Percentiles rank a stretch among this genome's conserved stretches.
phyloP scores from a whole-genome alignment of 2,797 vertebrate species.

The Lacerta agilis region DNA sequence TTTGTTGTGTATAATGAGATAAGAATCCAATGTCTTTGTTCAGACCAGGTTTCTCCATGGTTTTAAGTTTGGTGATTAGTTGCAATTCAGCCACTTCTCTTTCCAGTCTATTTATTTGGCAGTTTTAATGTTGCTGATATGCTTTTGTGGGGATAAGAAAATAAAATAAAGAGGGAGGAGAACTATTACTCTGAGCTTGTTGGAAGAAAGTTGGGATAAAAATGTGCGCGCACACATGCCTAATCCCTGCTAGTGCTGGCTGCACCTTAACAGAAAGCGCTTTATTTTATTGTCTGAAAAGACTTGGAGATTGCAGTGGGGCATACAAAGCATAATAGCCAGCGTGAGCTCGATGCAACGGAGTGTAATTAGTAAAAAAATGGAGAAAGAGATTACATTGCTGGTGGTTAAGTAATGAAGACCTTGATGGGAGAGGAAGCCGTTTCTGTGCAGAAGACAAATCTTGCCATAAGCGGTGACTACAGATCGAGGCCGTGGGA shows the following conservation, averaged over 20 bases:
- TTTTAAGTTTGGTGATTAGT: too few relatives aligned
- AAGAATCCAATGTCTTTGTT: too few relatives aligned
- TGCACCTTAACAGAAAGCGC: not conserved
- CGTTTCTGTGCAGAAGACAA: conserved; percentile 43
- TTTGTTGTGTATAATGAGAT: too few relatives aligned
- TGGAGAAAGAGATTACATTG: conserved; percentile 23
- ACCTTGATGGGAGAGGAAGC: conserved; percentile 45
- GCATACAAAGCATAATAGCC: conserved; percentile 45
- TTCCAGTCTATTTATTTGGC: too few relatives aligned
- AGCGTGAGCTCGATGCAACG: conserved; percentile 19
- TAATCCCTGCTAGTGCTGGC: not conserved
- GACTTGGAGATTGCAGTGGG: not conserved
- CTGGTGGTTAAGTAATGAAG: conserved; percentile 38
- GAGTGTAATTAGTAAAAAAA: conserved; percentile 38
- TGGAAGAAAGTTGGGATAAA: not conserved
- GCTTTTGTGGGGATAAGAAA: not conserved
- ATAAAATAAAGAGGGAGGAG: not conserved
- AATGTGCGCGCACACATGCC: not conserved
- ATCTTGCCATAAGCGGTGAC: conserved; percentile 40
- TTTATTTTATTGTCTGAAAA: not conserved
- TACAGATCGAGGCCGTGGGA: conserved; percentile 10
- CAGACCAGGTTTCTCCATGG: too few relatives aligned
- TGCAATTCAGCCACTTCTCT: too few relatives aligned
- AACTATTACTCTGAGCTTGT: not conserved
- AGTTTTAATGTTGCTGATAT: too few relatives aligned